Base-by-base conservation (phyloP, 2,888 invertebrate species). In the Drosophila neonasuta region DNA sequence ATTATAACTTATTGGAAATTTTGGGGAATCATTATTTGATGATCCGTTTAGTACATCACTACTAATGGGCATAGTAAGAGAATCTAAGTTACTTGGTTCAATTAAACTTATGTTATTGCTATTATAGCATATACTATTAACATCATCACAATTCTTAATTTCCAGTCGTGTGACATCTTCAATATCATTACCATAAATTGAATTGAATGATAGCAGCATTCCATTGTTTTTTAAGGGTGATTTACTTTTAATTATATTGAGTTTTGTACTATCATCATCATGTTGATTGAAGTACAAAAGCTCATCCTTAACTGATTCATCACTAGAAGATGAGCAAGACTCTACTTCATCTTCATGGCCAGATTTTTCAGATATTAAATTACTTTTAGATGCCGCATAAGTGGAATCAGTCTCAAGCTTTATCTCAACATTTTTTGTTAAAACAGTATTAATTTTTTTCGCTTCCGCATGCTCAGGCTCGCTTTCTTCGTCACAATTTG, bases 131-230 rank as follows among this genome's bases (percentile, higher is more conserved):
- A 77, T 64, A 55, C 29, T 56, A 60, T 77, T 83, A 76, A 65
- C 73, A 74, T 73, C 80, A 80, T 83, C 78, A 75, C 75, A 86
- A 82, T 84, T 79, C 60, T 78, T 67, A 70, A 63, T 79, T 75
- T 61, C 39, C 11, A 55, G 42, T 13, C 51, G 32, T 50, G 42
- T 45, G 11, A 20, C n/a, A 32, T 58, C 36, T 24, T 45, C 42
- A 63, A 60, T 58, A 56, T 54, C 36, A 66, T 46, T 44, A 51
- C 17, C 51, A 54, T 68, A 78, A 56, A 90, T 88, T 52, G 77
- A 82, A 81, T 90, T 90, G 54, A 90, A 90, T 29, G 90, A 87
- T 44, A 75, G 59, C 29, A 90, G 68, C 61, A 89, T 76, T 30
- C 68, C 72, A 77, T 90, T 90, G 59, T 90, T 90, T 51, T 74